Evolutionary conservation across 2,797 vertebrate genomes (phyloP).

Genomic region (Mormyrus hasselquistii): DNA sequence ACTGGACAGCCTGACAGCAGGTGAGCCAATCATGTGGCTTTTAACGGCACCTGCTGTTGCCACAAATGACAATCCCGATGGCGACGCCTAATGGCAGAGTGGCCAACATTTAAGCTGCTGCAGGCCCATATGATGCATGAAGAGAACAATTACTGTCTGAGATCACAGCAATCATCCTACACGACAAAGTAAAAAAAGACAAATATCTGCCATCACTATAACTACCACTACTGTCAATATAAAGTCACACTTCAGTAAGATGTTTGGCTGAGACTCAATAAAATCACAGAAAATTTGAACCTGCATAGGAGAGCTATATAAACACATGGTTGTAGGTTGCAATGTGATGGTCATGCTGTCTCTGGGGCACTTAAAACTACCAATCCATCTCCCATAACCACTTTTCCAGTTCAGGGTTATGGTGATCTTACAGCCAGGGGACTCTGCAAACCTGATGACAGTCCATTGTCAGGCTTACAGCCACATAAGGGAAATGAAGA

Average conservation of each 20-base stretch:
- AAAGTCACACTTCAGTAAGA: not conserved
- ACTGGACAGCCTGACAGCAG: not conserved
- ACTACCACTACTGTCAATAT: not conserved
- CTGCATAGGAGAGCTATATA: not conserved
- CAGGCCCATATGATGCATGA: not conserved
- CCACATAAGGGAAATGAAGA: not conserved
- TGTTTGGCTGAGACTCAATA: not conserved
- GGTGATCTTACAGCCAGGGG: not conserved
- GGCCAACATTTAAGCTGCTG: not conserved
- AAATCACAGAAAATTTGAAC: not conserved
- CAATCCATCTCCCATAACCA: not conserved
- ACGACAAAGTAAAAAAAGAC: not conserved
- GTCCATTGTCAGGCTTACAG: not conserved
- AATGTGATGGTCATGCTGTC: not conserved
- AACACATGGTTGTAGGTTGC: not conserved
- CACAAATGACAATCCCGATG: not conserved
- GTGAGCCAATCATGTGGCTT: not conserved
- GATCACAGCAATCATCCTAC: not conserved
- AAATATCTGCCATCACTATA: not conserved
- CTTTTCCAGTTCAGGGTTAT: not conserved
- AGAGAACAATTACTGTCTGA: conserved; percentile 7
- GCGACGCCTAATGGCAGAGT: not conserved
- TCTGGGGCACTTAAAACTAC: not conserved
- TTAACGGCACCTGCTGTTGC: not conserved
- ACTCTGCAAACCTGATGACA: not conserved